Percentiles rank a stretch among this genome's conserved stretches.
Evolutionary conservation across 2,888 invertebrate genomes (phyloP).

Genomic region (Noctuana brunneofusca): DNA sequence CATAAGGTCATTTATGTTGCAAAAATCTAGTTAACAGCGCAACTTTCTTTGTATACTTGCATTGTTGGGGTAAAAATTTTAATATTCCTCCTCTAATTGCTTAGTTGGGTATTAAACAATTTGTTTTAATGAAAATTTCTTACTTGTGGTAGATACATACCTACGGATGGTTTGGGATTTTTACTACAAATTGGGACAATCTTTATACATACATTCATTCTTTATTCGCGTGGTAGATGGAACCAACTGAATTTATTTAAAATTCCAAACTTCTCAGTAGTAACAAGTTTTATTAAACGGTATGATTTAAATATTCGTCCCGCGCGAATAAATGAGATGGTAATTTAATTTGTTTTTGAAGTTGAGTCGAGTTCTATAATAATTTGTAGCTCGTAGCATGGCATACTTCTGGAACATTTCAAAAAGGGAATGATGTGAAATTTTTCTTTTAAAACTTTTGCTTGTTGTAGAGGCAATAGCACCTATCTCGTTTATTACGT

Average conservation of each 20-base stretch:
- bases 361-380: slow-evolving; percentile 29
- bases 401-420: slow-evolving; percentile 20
- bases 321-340: slow-evolving; percentile 29
- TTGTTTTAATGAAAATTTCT: slow-evolving; percentile 36
- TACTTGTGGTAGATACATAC: slow-evolving; percentile 3
- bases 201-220: too few species aligned
- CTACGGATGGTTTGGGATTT: neutral
- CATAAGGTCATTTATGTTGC: slow-evolving; percentile 43
- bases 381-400: slow-evolving; percentile 22
- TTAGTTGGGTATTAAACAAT: slow-evolving; percentile 25
- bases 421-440: slow-evolving; percentile 8
- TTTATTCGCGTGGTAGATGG: slow-evolving; percentile 13
- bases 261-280: slow-evolving; percentile 22
- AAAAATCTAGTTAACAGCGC: slow-evolving; percentile 43
- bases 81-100: slow-evolving; percentile 36
- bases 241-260: slow-evolving; percentile 21
- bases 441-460: slow-evolving; percentile 5
- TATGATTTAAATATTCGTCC: slow-evolving; percentile 34
- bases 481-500: neutral
- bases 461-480: slow-evolving; percentile 4
- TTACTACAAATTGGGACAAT: neutral
- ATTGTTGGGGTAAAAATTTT: slow-evolving; percentile 35
- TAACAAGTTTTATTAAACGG: slow-evolving; percentile 31
- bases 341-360: slow-evolving; percentile 29
- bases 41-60: slow-evolving; percentile 33